Evolutionary conservation across 2,113 vertebrate species (phyloP).

Genomic region (Oenanthe melanoleuca): DNA sequence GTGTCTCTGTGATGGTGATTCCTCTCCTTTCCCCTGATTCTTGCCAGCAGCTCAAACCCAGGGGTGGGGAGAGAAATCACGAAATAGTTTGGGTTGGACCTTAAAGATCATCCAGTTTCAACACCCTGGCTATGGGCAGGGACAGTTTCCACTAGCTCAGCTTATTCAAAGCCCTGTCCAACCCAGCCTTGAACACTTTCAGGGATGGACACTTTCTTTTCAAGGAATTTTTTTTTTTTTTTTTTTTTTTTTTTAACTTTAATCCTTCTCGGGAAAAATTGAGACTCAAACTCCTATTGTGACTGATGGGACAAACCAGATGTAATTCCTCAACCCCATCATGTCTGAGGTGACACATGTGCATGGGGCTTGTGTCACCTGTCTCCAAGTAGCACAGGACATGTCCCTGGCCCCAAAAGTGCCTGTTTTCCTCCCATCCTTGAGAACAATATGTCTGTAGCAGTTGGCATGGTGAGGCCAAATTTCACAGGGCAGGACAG

Average conservation of each 20-base stretch:
- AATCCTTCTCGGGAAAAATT: background rate
- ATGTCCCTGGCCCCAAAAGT: background rate
- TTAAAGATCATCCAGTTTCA: background rate
- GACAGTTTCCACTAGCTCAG: background rate
- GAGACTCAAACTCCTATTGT: background rate
- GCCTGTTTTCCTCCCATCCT: background rate
- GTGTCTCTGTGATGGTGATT: background rate
- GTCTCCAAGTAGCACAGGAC: background rate
- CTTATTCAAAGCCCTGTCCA: background rate
- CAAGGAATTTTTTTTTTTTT: background rate
- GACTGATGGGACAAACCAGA: background rate
- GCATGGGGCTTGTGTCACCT: background rate
- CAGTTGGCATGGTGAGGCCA: background rate
- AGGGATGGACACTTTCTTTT: background rate
- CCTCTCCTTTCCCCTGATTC: background rate
- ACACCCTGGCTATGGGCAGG: background rate
- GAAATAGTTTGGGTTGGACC: background rate
- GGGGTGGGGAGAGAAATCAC: background rate
- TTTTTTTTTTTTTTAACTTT: background rate
- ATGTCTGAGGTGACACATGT: background rate
- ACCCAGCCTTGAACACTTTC: background rate
- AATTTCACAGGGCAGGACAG: background rate
- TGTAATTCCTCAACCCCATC: background rate
- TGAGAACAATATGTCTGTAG: background rate
- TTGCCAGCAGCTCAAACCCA: background rate